Evolutionary conservation across 2,113 vertebrate genomes (phyloP).

Genomic region (Apodemus sylvaticus): DNA sequence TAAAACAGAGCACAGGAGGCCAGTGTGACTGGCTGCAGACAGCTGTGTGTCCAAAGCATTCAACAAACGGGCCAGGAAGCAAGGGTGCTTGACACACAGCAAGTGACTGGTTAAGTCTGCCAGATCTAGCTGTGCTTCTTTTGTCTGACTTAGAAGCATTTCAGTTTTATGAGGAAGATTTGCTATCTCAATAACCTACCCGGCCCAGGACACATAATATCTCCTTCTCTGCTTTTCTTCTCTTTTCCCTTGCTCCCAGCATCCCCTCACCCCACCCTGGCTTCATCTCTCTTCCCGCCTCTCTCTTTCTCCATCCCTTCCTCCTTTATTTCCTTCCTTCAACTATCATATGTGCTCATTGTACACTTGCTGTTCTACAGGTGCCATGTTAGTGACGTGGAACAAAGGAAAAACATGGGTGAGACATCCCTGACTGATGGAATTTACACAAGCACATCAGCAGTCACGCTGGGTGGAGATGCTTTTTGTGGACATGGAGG

Average conservation of each 20-base stretch:
- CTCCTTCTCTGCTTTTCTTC: not conserved
- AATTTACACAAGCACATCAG: not conserved
- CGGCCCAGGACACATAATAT: not conserved
- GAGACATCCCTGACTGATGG: not conserved
- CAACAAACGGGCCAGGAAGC: not conserved
- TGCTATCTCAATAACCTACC: not conserved
- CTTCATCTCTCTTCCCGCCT: no score
- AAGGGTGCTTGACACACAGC: not conserved
- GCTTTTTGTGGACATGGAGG: not conserved
- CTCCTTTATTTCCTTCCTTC: not conserved
- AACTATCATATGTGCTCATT: not conserved
- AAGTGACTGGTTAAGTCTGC: not conserved
- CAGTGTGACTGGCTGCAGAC: not conserved
- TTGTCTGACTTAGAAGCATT: not conserved
- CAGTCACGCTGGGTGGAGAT: not conserved
- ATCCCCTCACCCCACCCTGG: not conserved
- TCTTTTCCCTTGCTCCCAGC: no score
- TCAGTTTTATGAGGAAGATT: not conserved
- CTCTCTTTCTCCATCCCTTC: rapidly evolving
- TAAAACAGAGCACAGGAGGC: not conserved
- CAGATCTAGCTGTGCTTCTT: not conserved
- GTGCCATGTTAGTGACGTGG: not conserved
- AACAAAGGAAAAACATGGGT: not conserved
- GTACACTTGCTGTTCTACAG: not conserved
- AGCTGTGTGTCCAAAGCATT: not conserved